Base-by-base conservation (phyloP, 2,797 vertebrate genomes). In the Arrhamphus sclerolepis region DNA sequence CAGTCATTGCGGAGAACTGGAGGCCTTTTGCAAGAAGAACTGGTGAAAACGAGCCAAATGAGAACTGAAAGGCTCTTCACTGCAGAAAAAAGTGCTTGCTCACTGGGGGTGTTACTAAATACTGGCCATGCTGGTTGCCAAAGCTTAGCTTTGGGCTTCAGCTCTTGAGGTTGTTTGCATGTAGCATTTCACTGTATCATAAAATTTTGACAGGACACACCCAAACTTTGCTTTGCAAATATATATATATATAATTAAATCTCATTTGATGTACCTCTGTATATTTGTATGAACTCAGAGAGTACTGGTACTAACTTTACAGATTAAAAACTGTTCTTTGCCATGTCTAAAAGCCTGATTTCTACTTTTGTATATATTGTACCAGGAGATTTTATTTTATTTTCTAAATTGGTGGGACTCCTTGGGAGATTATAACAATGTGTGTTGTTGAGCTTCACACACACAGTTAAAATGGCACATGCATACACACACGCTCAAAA, bases 401-500 rank as follows among this genome's bases (percentile, higher is more conserved):
- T 41, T 41, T 21, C 14, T 54, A 8, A 22, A 26, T 9, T 26
- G 22, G 17, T 26, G 6, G 21, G 38, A 8, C 52, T 54, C 11
- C 21, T 26, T 4, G 40, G n/a, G 34, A 49, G 46, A 48, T 21
- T 34, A 9, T 41, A n/a, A 20, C 7, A 68, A 44, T 56, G 44
- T 53, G 22, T 38, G 16, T 26, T 52, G 6, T 29, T 64, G 26
- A 54, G 11, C 20, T 47, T 21, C 14, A 26, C 38, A 28, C 28
- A 28, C 13, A 40, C 31, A 63, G 7, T 41, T 48, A 20, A 42
- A 28, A 4, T 39, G 7, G 8, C 24, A 40, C 52, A 53, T 29
- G 42, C 24, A 55, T 18, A 28, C 48, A 19, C 47, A 22, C 29
- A 56, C 50, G 38, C 48, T 51, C 24, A 28, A 48, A n/a, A 51